These are phyloP conservation scores for Bombus affinis DNA, from an alignment of 1,140 invertebrate genomes.

Conservation along the genomic window DNA sequence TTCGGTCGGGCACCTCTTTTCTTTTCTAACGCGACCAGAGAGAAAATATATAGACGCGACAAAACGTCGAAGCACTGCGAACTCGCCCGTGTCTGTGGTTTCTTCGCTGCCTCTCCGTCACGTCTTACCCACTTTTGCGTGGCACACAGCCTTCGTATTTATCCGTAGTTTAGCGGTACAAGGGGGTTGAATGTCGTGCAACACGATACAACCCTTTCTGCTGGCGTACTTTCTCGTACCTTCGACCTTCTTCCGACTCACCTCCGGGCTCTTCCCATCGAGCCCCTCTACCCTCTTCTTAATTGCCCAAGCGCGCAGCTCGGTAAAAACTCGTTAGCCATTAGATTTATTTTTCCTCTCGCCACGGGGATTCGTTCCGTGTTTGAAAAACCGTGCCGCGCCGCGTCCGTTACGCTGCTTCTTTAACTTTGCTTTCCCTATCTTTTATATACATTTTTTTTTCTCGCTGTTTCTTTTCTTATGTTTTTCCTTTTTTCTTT, in stretches of 20 bases:
- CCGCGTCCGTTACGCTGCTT: slow-evolving; percentile 17
- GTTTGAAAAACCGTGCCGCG: slow-evolving; percentile 50
- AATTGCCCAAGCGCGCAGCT: slow-evolving; percentile 75
- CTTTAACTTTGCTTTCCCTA: slow-evolving; percentile 18
- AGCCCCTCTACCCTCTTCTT: slow-evolving; percentile 68
- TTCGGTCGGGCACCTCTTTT: not conserved
- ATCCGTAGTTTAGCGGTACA: slow-evolving; percentile 67
- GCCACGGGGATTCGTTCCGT: slow-evolving; percentile 58
- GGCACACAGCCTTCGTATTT: slow-evolving; percentile 64
- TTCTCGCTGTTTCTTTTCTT: not conserved
- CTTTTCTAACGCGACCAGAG: not conserved
- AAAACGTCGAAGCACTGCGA: slow-evolving; percentile 13
- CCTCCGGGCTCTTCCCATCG: slow-evolving; percentile 49
- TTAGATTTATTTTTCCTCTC: slow-evolving; percentile 76
- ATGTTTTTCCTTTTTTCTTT: not conserved
- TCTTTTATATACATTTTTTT: not conserved
- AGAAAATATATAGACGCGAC: not conserved
- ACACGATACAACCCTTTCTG: slow-evolving; percentile 73
- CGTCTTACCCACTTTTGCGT: slow-evolving; percentile 60
- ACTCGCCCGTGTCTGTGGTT: slow-evolving; percentile 37
- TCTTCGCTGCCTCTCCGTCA: slow-evolving; percentile 21
- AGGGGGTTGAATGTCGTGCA: slow-evolving; percentile 73
- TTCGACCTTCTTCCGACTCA: slow-evolving; percentile 65
- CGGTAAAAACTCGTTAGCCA: slow-evolving; percentile 80
- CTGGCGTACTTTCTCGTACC: slow-evolving; percentile 58